These are phyloP conservation scores for Babyrousa celebensis DNA, from an alignment of 2,797 vertebrate species.

Conservation along the genomic window DNA sequence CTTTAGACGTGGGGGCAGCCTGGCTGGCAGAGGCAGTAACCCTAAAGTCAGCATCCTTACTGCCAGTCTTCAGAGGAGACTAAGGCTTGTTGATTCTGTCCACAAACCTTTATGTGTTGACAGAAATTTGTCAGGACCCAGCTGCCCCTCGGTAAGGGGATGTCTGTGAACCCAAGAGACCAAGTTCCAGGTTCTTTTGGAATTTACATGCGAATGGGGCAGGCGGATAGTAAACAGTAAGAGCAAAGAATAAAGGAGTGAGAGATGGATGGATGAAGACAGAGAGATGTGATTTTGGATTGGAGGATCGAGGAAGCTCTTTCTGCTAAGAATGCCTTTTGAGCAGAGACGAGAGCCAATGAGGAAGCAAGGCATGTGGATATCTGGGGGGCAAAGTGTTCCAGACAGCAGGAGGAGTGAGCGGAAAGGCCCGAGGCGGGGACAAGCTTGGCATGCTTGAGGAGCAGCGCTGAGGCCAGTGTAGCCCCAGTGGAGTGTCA, in stretches of 20 bases:
- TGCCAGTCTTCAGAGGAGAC: background rate
- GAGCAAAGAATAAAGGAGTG: background rate
- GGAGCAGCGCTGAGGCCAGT: background rate
- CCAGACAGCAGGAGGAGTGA: background rate
- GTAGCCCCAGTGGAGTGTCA: constrained; percentile 21
- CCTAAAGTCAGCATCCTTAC: background rate
- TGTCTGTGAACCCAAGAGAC: background rate
- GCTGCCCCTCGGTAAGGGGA: background rate
- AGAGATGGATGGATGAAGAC: background rate
- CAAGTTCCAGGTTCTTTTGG: background rate
- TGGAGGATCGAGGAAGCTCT: background rate
- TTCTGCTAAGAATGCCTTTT: background rate
- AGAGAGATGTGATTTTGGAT: background rate
- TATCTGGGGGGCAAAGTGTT: background rate
- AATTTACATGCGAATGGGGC: background rate
- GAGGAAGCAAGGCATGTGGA: background rate
- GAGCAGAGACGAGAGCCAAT: background rate
- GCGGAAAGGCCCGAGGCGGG: background rate
- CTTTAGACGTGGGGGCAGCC: background rate
- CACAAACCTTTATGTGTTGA: background rate
- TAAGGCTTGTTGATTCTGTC: background rate
- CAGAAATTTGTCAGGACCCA: background rate
- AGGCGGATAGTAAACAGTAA: background rate
- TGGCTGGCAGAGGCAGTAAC: background rate
- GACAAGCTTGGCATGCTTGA: background rate